Evolutionary conservation across 2,113 vertebrate species (phyloP).

Genomic region (Chrysemys picta): DNA sequence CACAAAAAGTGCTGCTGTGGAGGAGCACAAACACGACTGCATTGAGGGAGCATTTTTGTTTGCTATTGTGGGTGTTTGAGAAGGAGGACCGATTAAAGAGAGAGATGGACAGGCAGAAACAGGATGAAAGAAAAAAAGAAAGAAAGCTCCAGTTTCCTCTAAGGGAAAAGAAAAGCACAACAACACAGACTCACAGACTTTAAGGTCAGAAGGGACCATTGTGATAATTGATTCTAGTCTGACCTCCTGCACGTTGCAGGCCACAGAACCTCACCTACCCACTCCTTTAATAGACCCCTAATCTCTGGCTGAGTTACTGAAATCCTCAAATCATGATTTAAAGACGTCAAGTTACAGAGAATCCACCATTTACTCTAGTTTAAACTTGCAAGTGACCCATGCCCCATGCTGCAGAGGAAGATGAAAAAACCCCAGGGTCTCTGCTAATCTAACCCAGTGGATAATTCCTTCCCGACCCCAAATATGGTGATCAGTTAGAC

Average conservation of each 20-base stretch:
- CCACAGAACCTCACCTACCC: background rate
- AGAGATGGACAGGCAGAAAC: background rate
- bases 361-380: background rate
- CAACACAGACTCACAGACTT: background rate
- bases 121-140: background rate
- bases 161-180: fast-evolving
- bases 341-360: background rate
- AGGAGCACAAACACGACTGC: background rate
- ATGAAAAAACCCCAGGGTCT: background rate
- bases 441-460: background rate
- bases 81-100: background rate
- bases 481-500: background rate
- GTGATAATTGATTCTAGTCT: background rate
- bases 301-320: background rate
- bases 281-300: background rate
- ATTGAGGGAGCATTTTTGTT: background rate
- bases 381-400: background rate
- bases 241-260: background rate
- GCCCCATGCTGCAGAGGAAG: background rate
- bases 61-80: background rate
- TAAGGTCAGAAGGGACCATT: background rate
- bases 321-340: background rate
- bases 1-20: background rate
- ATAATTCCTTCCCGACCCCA: background rate
- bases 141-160: background rate